Percentiles rank a stretch among this genome's conserved stretches.
phyloP scores from a whole-genome alignment of 1,140 invertebrate species.

The Muscidifurax raptorellus region DNA sequence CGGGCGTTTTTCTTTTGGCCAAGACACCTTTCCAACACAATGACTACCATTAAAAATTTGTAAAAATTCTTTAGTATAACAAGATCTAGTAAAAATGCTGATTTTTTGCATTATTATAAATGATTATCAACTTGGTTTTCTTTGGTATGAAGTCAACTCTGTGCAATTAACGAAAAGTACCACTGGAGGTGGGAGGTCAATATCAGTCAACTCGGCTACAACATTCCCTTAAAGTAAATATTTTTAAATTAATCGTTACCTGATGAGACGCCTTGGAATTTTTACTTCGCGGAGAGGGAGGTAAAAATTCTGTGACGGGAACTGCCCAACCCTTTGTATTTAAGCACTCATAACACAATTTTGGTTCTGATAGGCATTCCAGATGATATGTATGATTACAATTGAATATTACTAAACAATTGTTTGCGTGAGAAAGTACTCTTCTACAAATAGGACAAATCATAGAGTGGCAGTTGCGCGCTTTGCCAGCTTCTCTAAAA shows the following conservation, averaged over 20 bases:
- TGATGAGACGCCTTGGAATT: constrained; percentile 22
- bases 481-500: constrained; percentile 67
- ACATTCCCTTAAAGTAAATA: too few relatives aligned
- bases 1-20: too few relatives aligned
- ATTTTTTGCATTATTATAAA: too few relatives aligned
- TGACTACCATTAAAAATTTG: too few relatives aligned
- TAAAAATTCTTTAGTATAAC: too few relatives aligned
- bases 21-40: too few relatives aligned
- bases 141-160: too few relatives aligned
- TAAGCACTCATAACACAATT: constrained; percentile 71
- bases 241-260: constrained; percentile 8
- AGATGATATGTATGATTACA: constrained; percentile 72
- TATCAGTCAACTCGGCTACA: too few relatives aligned
- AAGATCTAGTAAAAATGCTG: too few relatives aligned
- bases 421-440: constrained; percentile 64
- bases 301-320: constrained; percentile 57
- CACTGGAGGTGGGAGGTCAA: too few relatives aligned
- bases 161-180: too few relatives aligned
- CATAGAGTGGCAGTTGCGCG: constrained; percentile 63
- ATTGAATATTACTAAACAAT: constrained; percentile 69
- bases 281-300: constrained; percentile 54
- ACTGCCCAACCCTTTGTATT: constrained; percentile 71
- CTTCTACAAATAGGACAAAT: constrained; percentile 70
- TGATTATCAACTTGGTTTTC: too few relatives aligned
- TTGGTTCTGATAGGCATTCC: constrained; percentile 69